These are phyloP conservation scores for Ellobium chinense DNA, from an alignment of 2,888 invertebrate species.

Conservation along the genomic window DNA sequence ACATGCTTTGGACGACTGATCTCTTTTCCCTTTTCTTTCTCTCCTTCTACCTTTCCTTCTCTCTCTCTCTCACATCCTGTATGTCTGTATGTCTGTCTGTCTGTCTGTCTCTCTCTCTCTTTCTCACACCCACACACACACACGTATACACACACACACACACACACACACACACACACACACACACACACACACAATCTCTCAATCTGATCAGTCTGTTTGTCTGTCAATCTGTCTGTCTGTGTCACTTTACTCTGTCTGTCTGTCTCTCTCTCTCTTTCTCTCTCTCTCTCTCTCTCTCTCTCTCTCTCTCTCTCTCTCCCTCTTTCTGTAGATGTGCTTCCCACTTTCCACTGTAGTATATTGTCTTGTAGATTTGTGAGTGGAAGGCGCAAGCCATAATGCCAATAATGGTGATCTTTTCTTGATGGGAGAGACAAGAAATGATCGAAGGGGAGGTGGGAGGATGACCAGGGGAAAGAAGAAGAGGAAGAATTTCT, in stretches of 20 bases:
- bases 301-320: background rate
- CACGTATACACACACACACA: background rate
- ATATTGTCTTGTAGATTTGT: too few species aligned
- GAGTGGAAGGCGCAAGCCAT: too few species aligned
- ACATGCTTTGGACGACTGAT: too few species aligned
- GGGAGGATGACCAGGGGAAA: too few species aligned
- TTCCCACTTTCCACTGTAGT: background rate
- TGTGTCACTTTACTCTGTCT: background rate
- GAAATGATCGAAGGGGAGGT: too few species aligned
- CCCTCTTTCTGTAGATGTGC: background rate
- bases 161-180: background rate
- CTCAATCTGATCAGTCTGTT: background rate
- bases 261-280: background rate
- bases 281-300: background rate
- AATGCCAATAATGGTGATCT: too few species aligned
- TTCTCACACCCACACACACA: background rate
- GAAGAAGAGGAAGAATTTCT: too few species aligned
- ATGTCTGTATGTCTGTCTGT: too few species aligned
- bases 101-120: background rate
- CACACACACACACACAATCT: background rate
- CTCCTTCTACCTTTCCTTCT: background rate
- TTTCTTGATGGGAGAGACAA: too few species aligned
- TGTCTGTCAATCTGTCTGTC: background rate
- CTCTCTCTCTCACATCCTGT: background rate
- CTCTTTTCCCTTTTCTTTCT: too few species aligned